A percentile compares a stretch with the other conserved stretches of the same genome.
These are phyloP conservation scores for Spisula solida DNA, from an alignment of 2,888 invertebrate species.

Conservation along the genomic window DNA sequence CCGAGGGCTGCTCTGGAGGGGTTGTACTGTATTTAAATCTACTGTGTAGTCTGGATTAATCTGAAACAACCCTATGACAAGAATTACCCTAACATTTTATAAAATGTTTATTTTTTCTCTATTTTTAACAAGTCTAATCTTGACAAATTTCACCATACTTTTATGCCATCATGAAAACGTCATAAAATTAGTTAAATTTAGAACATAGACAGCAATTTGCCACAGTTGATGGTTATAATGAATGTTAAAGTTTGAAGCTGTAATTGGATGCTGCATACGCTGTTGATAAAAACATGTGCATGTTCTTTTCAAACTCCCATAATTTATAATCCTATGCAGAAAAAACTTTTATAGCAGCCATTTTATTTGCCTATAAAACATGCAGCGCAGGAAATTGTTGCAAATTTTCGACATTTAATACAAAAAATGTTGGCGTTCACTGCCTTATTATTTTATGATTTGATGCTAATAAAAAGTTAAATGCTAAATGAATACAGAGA, in stretches of 20 bases:
- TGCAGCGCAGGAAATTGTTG: slow-evolving; percentile 19
- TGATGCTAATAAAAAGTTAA: slow-evolving; percentile 13
- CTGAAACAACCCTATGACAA: too few relatives aligned
- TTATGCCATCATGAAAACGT: slow-evolving; percentile 23
- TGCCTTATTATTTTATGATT: slow-evolving; percentile 26
- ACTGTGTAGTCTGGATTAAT: too few relatives aligned
- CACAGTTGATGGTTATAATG: not conserved
- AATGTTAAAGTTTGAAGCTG: not conserved
- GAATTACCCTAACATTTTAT: too few relatives aligned
- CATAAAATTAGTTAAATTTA: slow-evolving; percentile 49
- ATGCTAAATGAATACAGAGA: slow-evolving; percentile 9
- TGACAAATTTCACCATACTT: slow-evolving; percentile 13
- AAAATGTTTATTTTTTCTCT: too few relatives aligned
- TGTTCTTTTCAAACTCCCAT: not conserved
- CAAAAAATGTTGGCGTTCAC: slow-evolving; percentile 18
- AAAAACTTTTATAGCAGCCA: slow-evolving; percentile 15
- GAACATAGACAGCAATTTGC: slow-evolving; percentile 24
- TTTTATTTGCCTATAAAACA: slow-evolving; percentile 20
- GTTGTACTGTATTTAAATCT: too few relatives aligned
- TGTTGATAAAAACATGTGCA: slow-evolving; percentile 11
- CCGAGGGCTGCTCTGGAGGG: too few relatives aligned
- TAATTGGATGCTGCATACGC: not conserved
- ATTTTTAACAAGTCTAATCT: not conserved
- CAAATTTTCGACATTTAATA: slow-evolving; percentile 30
- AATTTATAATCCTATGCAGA: not conserved